Evolutionary conservation across 2,113 vertebrate species (phyloP).

Genomic region (Archilochus colubris): DNA sequence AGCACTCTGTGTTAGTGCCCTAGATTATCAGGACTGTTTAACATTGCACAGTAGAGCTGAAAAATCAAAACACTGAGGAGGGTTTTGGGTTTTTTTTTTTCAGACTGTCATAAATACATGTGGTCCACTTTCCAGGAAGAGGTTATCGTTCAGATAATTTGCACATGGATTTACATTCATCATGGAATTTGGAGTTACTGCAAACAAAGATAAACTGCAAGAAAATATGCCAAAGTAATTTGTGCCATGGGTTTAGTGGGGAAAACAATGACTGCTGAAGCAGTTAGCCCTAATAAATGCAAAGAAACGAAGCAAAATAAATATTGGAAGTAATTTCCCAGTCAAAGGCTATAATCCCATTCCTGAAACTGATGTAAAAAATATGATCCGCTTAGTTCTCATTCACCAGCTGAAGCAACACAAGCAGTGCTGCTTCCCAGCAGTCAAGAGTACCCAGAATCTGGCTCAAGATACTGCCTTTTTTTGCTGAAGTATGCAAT

Average conservation of each 20-base stretch:
- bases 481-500: not conserved
- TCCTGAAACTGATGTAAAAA: not conserved
- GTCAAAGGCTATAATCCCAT: not conserved
- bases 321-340: not conserved
- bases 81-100: not conserved
- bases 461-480: not conserved
- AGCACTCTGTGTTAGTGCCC: not conserved
- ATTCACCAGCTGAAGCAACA: not conserved
- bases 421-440: not conserved
- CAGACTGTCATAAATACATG: not conserved
- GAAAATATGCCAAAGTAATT: not conserved
- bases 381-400: not conserved
- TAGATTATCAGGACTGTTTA: not conserved
- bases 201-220: conserved; percentile 21
- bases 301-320: not conserved
- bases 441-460: not conserved
- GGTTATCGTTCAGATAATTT: not conserved
- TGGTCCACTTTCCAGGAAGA: conserved; percentile 29
- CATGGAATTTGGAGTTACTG: conserved; percentile 4
- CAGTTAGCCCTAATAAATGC: not conserved
- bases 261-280: not conserved
- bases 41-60: not conserved
- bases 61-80: not conserved
- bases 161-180: not conserved
- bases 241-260: not conserved